Base-by-base conservation (phyloP, 2,113 vertebrate genomes). In the Heterotilapia buettikoferi region DNA sequence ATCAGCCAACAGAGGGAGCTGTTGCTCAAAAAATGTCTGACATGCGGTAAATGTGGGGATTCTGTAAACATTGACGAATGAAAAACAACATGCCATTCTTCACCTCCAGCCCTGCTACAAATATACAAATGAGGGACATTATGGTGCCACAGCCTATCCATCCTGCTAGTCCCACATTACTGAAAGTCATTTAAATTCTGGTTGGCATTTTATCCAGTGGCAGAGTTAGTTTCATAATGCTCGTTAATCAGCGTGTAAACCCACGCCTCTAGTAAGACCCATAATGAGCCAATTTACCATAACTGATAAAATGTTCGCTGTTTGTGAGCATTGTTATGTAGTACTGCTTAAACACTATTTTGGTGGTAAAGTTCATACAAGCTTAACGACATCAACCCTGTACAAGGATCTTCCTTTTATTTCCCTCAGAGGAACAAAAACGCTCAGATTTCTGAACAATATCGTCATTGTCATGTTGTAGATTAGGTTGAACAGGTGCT, bases 1-100 rank as follows among this genome's bases (percentile, higher is more conserved):
- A 78, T 36, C 19, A 5, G 7, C 90, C 93, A 91, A 50, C 6
- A 96, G 94, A 83, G 80, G 3, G 82, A 9, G 71, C 9, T 88
- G 73, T 90, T 90, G 56, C 9, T 83, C 26, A 59, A 82, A 54
- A 7, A n/a, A 87, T 86, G 7, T 9, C 3, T 26, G 4, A 8
- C 10, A 11, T 7, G 5, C 5, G 2, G 10, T 26, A 7, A 57
- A 73, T 7, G 3, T 26, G 38, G 6, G 10, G 16, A 6, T 19
- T 40, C 21, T 54, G 26, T 33, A 19, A 83, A 81, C 36, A 36
- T 4, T 59, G 18, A 19, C 6, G 56, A 40, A 11, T 7, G 9
- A 40, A 54, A 26, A 26, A 9, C 18, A 79, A 6, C 36, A 38
- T 38, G 4, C 1, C 6, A 24, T 61, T 24, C 9, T 47, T 80